phyloP scores from a whole-genome alignment of 2,797 vertebrate genomes.

The Pygocentrus nattereri region DNA sequence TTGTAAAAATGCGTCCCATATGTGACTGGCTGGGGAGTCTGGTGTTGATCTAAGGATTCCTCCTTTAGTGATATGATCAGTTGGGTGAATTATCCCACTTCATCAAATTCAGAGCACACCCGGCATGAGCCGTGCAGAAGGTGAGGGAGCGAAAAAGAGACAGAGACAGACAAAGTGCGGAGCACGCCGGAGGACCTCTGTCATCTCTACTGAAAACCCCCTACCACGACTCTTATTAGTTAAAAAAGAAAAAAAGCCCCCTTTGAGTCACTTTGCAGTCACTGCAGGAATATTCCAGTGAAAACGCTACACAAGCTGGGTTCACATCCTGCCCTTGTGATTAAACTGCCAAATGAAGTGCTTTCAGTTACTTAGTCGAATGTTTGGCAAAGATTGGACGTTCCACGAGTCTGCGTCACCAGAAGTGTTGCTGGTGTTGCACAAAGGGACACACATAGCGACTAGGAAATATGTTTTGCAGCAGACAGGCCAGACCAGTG shows the following conservation, averaged over 20 bases:
- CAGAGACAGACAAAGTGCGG: background rate
- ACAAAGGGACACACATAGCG: conserved; percentile 17
- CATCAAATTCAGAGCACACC: conserved; percentile 81
- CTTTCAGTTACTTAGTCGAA: background rate
- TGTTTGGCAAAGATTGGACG: background rate
- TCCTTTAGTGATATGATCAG: conserved; percentile 79
- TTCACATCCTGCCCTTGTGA: background rate
- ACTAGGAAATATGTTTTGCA: conserved; percentile 10
- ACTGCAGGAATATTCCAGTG: background rate
- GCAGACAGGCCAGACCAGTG: conserved; percentile 8
- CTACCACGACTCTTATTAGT: background rate
- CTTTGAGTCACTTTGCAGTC: conserved; percentile 14
- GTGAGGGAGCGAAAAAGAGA: conserved; percentile 15
- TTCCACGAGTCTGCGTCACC: conserved; percentile 15
- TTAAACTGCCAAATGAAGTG: background rate
- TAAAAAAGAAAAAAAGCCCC: conserved; percentile 14
- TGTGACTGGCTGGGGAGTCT: conserved; percentile 76
- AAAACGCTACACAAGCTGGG: background rate
- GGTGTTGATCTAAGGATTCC: conserved; percentile 78
- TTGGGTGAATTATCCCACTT: conserved; percentile 76
- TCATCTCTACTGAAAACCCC: background rate
- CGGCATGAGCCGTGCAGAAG: conserved; percentile 55
- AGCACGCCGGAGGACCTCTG: background rate
- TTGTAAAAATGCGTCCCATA: conserved; percentile 81
- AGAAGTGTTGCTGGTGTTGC: conserved; percentile 7